phyloP scores from a whole-genome alignment of 2,888 invertebrate genomes.

The Hypolimnas misippus region DNA sequence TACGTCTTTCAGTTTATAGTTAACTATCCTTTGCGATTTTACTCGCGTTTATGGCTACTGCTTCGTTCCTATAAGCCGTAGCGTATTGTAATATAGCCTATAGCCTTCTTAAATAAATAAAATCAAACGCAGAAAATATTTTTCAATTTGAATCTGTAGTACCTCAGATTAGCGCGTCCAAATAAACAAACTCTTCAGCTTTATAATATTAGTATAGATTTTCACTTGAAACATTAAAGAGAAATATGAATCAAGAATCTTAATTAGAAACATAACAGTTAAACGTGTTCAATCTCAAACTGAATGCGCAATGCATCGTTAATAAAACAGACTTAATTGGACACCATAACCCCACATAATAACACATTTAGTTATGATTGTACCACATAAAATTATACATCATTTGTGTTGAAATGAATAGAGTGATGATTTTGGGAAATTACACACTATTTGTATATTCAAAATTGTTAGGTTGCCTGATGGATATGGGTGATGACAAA shows the following conservation, averaged over 20 bases:
- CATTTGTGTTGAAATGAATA: constrained; percentile 11
- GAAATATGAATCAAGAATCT: neutral
- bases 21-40: too few relatives aligned
- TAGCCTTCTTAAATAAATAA: too few relatives aligned
- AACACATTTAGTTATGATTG: constrained; percentile 24
- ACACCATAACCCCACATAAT: constrained; percentile 26
- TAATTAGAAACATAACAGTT: constrained; percentile 24
- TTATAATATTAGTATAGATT: too few relatives aligned
- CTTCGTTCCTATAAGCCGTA: too few relatives aligned
- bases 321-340: constrained; percentile 37
- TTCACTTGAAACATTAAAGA: neutral
- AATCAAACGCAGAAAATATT: too few relatives aligned
- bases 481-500: too few relatives aligned
- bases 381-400: constrained; percentile 28
- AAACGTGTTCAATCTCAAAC: constrained; percentile 42
- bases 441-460: neutral
- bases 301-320: constrained; percentile 30
- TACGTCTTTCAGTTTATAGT: too few relatives aligned
- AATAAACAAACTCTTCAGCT: too few relatives aligned
- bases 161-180: too few relatives aligned
- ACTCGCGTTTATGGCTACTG: too few relatives aligned
- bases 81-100: too few relatives aligned
- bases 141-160: too few relatives aligned
- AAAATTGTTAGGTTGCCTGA: neutral
- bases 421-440: neutral